Conservation (phyloP, 2,797 vertebrate genomes). For the Poeciliopsis presidionis region DNA sequence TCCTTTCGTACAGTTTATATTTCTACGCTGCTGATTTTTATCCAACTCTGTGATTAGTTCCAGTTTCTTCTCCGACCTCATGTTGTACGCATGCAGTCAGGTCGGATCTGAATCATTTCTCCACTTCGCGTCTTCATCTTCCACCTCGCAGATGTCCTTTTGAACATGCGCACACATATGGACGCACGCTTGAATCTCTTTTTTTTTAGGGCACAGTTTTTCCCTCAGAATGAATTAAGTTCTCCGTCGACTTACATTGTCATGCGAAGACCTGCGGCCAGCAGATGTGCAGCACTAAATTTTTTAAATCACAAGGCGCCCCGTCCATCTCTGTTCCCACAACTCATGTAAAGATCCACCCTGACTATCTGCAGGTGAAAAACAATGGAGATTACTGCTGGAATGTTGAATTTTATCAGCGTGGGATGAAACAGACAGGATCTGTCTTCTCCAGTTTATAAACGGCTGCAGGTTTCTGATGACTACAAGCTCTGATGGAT, state of each 20-base stretch:
- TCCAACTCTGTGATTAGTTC: neutral
- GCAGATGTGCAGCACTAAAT: neutral
- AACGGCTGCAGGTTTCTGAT: neutral
- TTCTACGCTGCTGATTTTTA: neutral
- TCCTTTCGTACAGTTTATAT: neutral
- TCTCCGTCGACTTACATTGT: neutral
- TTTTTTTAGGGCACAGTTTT: neutral
- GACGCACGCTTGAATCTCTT: neutral
- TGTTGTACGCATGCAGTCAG: neutral
- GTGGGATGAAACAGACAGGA: conserved; percentile 5
- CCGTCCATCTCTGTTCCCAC: neutral
- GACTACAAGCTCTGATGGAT: neutral
- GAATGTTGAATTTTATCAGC: conserved; percentile 3
- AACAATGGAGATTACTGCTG: neutral
- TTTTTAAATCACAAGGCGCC: conserved; percentile 7
- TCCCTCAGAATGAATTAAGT: neutral
- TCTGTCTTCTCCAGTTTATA: neutral
- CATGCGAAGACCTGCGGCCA: neutral
- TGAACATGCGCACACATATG: neutral
- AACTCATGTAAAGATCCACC: neutral
- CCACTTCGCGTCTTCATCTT: neutral
- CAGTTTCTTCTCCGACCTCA: neutral
- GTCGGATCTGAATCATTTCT: neutral
- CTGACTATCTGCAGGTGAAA: neutral
- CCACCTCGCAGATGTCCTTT: neutral